Conservation (phyloP, 2,888 invertebrate genomes). For the Tenthredo distinguenda region DNA sequence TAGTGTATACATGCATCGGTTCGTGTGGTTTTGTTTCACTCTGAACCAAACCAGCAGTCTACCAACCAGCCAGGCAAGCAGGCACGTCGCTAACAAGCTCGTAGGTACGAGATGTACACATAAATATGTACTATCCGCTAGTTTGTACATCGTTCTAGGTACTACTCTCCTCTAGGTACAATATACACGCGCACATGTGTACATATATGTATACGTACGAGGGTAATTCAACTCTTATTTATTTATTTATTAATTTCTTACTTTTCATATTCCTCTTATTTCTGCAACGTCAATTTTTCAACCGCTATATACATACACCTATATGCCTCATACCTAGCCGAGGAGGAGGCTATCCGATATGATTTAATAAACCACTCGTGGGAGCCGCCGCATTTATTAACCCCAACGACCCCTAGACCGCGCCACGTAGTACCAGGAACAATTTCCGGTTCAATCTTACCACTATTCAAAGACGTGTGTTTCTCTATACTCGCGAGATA, state of each 20-base stretch:
- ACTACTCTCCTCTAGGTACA: neutral
- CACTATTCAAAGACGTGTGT: neutral
- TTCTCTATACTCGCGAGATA: neutral
- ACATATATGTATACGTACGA: neutral
- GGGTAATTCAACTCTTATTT: neutral
- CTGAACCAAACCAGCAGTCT: no score
- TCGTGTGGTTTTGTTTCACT: conserved; percentile 3
- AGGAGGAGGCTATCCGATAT: neutral
- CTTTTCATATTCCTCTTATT: neutral
- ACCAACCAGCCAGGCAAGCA: neutral
- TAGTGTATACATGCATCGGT: neutral
- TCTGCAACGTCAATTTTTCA: neutral
- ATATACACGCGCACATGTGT: neutral
- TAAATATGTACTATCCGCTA: neutral
- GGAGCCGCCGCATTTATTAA: conserved; percentile 68
- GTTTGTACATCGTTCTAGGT: neutral
- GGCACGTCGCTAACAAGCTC: conserved; percentile 41
- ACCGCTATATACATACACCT: neutral
- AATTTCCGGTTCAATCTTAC: conserved; percentile 14
- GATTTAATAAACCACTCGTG: conserved; percentile 52
- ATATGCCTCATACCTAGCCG: neutral
- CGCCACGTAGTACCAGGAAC: conserved; percentile 52
- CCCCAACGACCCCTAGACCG: conserved; percentile 66
- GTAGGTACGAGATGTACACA: conserved; percentile 11
- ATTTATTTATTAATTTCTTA: neutral